These are phyloP conservation scores for Mythimna loreyi DNA, from an alignment of 2,888 invertebrate species.

Conservation along the genomic window DNA sequence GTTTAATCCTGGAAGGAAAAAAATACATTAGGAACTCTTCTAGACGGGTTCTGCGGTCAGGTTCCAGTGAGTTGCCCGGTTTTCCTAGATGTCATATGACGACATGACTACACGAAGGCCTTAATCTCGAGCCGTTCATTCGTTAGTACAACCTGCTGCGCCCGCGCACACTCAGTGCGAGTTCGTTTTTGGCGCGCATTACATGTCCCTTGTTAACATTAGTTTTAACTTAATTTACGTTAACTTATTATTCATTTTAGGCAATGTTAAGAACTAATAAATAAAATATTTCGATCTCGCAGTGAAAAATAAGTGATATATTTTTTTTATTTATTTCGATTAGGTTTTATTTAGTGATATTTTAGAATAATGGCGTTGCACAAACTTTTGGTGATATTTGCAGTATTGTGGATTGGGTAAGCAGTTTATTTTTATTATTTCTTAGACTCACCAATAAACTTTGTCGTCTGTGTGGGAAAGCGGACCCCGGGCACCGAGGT, in stretches of 20 bases:
- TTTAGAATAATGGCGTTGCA: constrained; percentile 53
- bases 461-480: too few species aligned
- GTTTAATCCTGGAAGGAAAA: constrained; percentile 5
- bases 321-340: constrained; percentile 26
- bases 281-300: constrained; percentile 30
- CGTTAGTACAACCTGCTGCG: constrained; percentile 52
- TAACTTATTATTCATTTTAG: constrained; percentile 29
- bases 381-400: constrained; percentile 55
- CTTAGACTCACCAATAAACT: not conserved
- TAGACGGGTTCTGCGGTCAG: constrained; percentile 5
- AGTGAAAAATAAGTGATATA: constrained; percentile 58
- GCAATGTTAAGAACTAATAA: constrained; percentile 37
- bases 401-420: constrained; percentile 61
- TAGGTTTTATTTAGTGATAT: constrained; percentile 28
- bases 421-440: constrained; percentile 20
- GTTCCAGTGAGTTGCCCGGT: constrained; percentile 3
- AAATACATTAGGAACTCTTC: not conserved
- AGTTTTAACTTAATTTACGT: constrained; percentile 35
- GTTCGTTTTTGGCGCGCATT: constrained; percentile 56
- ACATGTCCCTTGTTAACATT: constrained; percentile 41
- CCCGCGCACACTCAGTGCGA: constrained; percentile 58
- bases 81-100: constrained; percentile 45
- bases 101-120: constrained; percentile 44
- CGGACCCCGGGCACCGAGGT: too few species aligned
- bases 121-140: constrained; percentile 51